Evolutionary conservation across 2,797 vertebrate genomes (phyloP), one percentile per base, ranked within the genome.

Genomic region (Ceyx erithaca): DNA sequence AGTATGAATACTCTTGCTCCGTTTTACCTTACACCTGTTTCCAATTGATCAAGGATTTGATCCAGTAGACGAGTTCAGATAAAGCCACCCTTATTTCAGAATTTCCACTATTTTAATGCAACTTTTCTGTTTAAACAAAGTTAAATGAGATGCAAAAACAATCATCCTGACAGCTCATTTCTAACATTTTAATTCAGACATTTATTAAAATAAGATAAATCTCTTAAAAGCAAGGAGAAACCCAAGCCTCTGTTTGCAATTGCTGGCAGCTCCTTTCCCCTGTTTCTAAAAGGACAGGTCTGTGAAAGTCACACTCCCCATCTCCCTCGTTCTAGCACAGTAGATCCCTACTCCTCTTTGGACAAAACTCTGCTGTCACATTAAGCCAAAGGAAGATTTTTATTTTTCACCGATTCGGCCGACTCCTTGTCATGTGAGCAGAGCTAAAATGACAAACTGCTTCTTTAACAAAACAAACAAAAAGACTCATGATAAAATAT

Each of bases 21-120:
- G 92, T 94, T 95, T 92, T 88, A 92, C 54, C 84, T 90, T 94
- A 92, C 92, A 96, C 92, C 96, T 94, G 90, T 93, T 96, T 85
- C 69, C 55, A 89, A 85, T 85, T 92, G 95, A 93, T 94, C 86
- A 51, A n/a, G 22, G 82, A 80, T 89, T 92, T 94, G 94, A 93
- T 94, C 51, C 80, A 67, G 87, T n/a, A 84, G 66, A 83, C 51
- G 63, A 78, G 31, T 9, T 83, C 1, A 10, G 71, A 59, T 78
- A 89, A 94, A 94, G 37, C 72, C 78, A 45, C 81, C n/a, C 54
- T 64, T n/a, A 83, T 80, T 87, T 83, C 79, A 85, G 51, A 59
- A 77, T 77, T 89, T 92, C 66, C 80, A 85, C 40, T 76, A 31
- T 37, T 92, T 58, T 80, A 85, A 72, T 46, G 55, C 59, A 89